A percentile compares a stretch with the other conserved stretches of the same genome.
These are phyloP conservation scores for Paracentrotus lividus DNA, from an alignment of 53 echinoderm and acorn worm species.

Conservation along the genomic window DNA sequence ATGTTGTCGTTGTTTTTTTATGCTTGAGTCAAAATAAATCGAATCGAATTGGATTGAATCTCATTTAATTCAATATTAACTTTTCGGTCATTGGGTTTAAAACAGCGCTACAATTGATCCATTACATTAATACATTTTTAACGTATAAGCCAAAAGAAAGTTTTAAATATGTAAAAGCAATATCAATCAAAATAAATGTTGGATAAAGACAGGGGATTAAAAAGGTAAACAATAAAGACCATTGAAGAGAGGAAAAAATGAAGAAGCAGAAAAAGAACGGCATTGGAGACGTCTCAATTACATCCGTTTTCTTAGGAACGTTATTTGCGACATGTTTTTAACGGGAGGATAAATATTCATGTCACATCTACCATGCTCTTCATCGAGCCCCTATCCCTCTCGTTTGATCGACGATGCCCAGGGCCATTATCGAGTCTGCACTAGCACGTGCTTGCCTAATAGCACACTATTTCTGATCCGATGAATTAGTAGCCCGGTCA, in stretches of 20 bases:
- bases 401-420: conserved; percentile 25
- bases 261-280: background rate
- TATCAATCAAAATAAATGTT: background rate
- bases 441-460: no score
- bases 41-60: no score
- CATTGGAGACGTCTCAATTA: conserved; percentile 38
- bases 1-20: no score
- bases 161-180: background rate
- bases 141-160: background rate
- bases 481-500: no score
- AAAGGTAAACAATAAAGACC: no score
- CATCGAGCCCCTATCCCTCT: background rate
- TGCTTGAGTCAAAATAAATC: no score
- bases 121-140: no score
- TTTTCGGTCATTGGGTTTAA: no score
- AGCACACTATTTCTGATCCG: no score
- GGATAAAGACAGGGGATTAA: background rate
- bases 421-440: no score
- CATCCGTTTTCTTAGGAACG: conserved; percentile 5
- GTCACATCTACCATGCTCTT: conserved; percentile 32
- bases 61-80: no score
- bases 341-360: conserved; percentile 21
- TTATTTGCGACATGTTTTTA: conserved; percentile 14
- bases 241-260: background rate
- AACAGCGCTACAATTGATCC: no score